Base-by-base conservation (phyloP, 2,888 invertebrate genomes). In the Athripsodes cinereus region DNA sequence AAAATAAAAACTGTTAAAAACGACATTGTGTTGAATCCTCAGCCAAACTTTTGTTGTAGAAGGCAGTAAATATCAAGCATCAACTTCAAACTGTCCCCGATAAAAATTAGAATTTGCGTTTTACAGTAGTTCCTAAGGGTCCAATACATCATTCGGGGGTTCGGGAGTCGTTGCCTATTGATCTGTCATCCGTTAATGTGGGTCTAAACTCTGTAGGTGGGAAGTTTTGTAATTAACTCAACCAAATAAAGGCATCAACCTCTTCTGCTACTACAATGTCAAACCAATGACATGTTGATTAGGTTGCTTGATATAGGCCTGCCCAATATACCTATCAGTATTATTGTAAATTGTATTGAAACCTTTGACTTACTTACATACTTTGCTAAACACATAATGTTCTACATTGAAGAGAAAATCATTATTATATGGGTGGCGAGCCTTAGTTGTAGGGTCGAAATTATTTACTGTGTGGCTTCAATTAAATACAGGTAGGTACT, bases 191-290 rank as follows among this genome's bases (percentile, higher is more conserved):
- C 50, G 50, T 58, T 47, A 57, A 57, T 57, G 40, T 40, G 46
- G 57, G 48, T 21, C 46, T 22, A 52, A 57, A 57, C 57, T 57
- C 51, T 31, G 40, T 44, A 40, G 52, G 52, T 46, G 51, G 53
- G 22, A 58, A 58, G 58, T 58, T 58, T 58, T 58, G 52, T 58
- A 58, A 58, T 58, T 58, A 58, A 58, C 58, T 53, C 46, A 54
- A 40, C 40, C 40, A 40, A 40, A 40, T 40, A 40, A 40, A 40
- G 40, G n/a, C 40, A n/a, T 40, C 16, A 3, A 13, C 40, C 8
- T 40, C 16, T 8, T 8, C 11, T 5, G 13, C 40, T 40, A 40
- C 5, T 40, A 40, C 16, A n/a, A 13, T 40, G 40, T 40, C 40
- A 40, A 40, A 40, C 26, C 16, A 40, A 40, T 40, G 40, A 40